Conservation (phyloP, 1,140 invertebrate species). For the Diorhabda elongata region DNA sequence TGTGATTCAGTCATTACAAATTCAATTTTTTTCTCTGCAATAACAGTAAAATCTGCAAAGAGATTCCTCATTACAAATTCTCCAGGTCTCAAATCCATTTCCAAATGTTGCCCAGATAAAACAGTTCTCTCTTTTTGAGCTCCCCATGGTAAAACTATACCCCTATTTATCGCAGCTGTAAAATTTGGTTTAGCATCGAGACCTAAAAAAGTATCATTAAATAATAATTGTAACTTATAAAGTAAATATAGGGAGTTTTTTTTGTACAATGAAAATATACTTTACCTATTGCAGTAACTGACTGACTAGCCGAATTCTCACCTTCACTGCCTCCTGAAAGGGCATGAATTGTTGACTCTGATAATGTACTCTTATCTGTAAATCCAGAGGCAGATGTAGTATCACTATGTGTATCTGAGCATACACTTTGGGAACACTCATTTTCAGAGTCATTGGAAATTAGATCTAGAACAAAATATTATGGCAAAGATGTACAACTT, state of each 20-base stretch:
- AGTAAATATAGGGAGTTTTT: neutral
- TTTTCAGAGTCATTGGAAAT: constrained; percentile 38
- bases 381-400: constrained; percentile 35
- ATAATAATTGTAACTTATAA: neutral
- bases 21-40: constrained; percentile 94
- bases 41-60: constrained; percentile 89
- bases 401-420: constrained; percentile 39
- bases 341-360: constrained; percentile 38
- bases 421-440: constrained; percentile 37
- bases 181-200: neutral
- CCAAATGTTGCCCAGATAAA: constrained; percentile 52
- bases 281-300: constrained; percentile 22
- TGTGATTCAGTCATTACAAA: constrained; percentile 85
- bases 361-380: constrained; percentile 39
- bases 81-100: constrained; percentile 73
- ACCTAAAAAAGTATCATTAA: neutral
- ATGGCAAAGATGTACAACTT: too few species aligned
- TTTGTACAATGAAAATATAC: neutral
- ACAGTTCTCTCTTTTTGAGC: constrained; percentile 69
- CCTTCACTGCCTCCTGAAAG: constrained; percentile 28
- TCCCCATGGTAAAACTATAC: constrained; percentile 71
- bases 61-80: constrained; percentile 93
- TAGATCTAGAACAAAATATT: constrained; percentile 26
- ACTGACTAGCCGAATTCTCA: constrained; percentile 20
- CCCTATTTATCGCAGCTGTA: constrained; percentile 24